Conservation (phyloP, 2,888 invertebrate genomes). For the Chaetoderma sp. region DNA sequence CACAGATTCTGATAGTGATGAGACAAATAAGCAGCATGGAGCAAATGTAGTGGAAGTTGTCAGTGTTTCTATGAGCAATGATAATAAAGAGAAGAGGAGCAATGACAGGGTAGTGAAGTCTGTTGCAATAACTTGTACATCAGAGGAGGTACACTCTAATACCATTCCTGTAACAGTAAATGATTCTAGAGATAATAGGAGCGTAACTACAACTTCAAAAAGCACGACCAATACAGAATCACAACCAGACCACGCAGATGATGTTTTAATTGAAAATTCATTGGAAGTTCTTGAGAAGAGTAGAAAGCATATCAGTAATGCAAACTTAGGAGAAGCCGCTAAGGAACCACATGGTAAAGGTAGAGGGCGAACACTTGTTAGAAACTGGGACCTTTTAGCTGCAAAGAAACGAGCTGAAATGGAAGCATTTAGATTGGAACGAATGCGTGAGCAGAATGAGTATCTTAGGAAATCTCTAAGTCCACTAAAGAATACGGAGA, state of each 20-base stretch:
- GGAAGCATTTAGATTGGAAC: slow-evolving; percentile 63
- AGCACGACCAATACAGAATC: neutral
- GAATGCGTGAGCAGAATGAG: slow-evolving; percentile 51
- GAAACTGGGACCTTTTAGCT: slow-evolving; percentile 45
- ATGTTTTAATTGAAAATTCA: slow-evolving; percentile 55
- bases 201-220: too few relatives aligned
- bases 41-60: too few relatives aligned
- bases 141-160: too few relatives aligned
- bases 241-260: slow-evolving; percentile 39
- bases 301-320: slow-evolving; percentile 56
- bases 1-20: slow-evolving; percentile 34
- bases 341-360: slow-evolving; percentile 41
- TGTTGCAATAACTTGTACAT: too few relatives aligned
- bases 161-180: too few relatives aligned
- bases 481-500: slow-evolving; percentile 28
- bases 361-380: slow-evolving; percentile 45
- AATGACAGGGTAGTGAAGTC: too few relatives aligned
- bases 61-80: too few relatives aligned
- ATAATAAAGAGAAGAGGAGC: too few relatives aligned
- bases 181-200: too few relatives aligned
- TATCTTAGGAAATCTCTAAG: slow-evolving; percentile 41
- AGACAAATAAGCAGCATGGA: too few relatives aligned
- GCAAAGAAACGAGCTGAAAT: slow-evolving; percentile 53
- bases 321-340: slow-evolving; percentile 51
- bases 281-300: slow-evolving; percentile 56